These are phyloP conservation scores for Ischnus inquisitorius DNA, from an alignment of 2,888 invertebrate species.

Conservation along the genomic window DNA sequence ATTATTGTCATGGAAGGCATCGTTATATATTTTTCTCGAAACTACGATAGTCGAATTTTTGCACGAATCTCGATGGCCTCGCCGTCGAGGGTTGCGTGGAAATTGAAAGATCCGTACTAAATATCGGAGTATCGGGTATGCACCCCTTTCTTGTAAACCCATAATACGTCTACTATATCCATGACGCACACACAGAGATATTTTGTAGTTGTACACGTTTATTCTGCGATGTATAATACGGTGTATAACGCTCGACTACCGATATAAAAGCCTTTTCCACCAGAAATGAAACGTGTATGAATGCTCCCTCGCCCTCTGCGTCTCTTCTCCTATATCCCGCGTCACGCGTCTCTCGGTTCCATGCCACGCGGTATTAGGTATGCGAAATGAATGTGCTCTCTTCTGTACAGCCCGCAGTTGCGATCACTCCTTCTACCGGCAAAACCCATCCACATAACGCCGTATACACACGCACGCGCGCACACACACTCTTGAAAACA, in stretches of 20 bases:
- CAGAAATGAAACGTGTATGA: constrained; percentile 77
- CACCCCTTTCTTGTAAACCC: constrained; percentile 16
- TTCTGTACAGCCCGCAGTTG: constrained; percentile 44
- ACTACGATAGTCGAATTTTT: background rate
- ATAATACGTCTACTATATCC: constrained; percentile 19
- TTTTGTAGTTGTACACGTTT: constrained; percentile 17
- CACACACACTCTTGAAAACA: background rate
- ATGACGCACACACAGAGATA: background rate
- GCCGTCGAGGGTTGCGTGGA: constrained; percentile 63
- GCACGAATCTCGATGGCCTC: background rate
- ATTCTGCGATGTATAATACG: constrained; percentile 38
- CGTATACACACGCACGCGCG: constrained; percentile 24
- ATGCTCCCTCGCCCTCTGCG: constrained; percentile 68
- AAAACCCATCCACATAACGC: constrained; percentile 20
- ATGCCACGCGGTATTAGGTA: constrained; percentile 76
- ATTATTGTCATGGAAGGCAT: background rate
- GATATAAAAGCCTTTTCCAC: constrained; percentile 71
- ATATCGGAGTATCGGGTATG: constrained; percentile 6
- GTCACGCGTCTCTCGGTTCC: constrained; percentile 67
- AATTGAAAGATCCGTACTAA: constrained; percentile 73
- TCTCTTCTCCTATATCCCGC: constrained; percentile 46
- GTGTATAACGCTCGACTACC: constrained; percentile 59
- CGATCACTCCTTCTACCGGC: constrained; percentile 55
- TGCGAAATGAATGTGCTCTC: constrained; percentile 81
- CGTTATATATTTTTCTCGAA: background rate